Evolutionary conservation across 2,113 vertebrate genomes (phyloP).

Genomic region (Myotis davidii): DNA sequence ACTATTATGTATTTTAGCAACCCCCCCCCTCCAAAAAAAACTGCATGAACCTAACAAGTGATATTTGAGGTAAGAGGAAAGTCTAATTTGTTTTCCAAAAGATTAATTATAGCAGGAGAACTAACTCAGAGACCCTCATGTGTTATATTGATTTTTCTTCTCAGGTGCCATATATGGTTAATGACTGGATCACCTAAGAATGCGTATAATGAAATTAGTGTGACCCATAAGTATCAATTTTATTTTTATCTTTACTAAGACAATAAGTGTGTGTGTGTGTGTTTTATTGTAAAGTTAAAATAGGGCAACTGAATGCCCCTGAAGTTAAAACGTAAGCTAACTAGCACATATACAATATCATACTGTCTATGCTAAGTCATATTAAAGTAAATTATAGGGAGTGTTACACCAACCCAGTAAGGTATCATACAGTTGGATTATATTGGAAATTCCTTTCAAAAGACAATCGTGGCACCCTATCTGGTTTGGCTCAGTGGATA

Average conservation of each 20-base stretch:
- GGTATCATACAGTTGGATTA: background rate
- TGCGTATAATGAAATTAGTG: background rate
- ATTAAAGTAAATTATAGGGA: background rate
- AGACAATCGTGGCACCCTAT: background rate
- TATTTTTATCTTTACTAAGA: background rate
- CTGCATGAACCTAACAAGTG: background rate
- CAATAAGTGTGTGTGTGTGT: background rate
- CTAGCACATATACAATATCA: background rate
- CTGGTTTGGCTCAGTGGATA: no score
- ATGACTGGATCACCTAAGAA: background rate
- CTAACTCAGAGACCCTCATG: background rate
- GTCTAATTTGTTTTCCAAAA: constrained; percentile 55
- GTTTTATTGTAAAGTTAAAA: constrained; percentile 36
- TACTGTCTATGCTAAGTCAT: background rate
- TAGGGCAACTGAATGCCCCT: background rate
- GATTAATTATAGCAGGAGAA: constrained; percentile 41
- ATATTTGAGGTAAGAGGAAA: constrained; percentile 16
- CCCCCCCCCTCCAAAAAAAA: no score
- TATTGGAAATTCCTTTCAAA: background rate
- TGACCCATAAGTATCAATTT: background rate
- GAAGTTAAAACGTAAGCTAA: background rate
- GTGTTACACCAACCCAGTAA: background rate
- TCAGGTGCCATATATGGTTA: background rate
- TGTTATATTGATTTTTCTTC: constrained; percentile 44
- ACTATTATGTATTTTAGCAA: constrained; percentile 29